Evolutionary conservation across 2,888 invertebrate genomes (phyloP).

Genomic region (Euzetes globulus): DNA sequence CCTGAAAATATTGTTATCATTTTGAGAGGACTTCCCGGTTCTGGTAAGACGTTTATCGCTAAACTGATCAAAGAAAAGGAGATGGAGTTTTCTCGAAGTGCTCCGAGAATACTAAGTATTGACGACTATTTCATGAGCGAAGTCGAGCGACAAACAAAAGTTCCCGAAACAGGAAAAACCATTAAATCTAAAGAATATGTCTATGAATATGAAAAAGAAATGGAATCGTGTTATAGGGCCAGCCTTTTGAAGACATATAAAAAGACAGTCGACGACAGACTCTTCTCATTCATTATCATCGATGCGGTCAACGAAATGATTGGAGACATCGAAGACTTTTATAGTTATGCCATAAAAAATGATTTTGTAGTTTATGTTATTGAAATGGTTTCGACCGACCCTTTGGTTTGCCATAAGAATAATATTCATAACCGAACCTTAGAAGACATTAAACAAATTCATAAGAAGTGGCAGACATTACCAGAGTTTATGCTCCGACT

Average conservation of each 20-base stretch:
- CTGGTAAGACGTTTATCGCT: slow-evolving; percentile 85
- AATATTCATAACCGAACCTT: slow-evolving; percentile 75
- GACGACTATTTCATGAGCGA: slow-evolving; percentile 89
- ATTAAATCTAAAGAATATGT: slow-evolving; percentile 59
- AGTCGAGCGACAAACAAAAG: slow-evolving; percentile 60
- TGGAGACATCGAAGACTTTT: slow-evolving; percentile 75
- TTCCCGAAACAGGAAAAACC: slow-evolving; percentile 64
- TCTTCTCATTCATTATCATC: slow-evolving; percentile 83
- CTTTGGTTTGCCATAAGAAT: slow-evolving; percentile 66
- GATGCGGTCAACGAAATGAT: slow-evolving; percentile 81
- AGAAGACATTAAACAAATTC: slow-evolving; percentile 63
- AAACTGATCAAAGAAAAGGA: slow-evolving; percentile 74
- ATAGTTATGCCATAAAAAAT: slow-evolving; percentile 72
- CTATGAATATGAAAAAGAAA: slow-evolving; percentile 77
- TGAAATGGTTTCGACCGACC: slow-evolving; percentile 71
- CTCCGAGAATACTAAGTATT: slow-evolving; percentile 83
- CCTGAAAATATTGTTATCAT: slow-evolving; percentile 75
- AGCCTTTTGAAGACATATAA: slow-evolving; percentile 81
- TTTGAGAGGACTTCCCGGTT: slow-evolving; percentile 83
- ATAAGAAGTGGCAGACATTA: slow-evolving; percentile 65
- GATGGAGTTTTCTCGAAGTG: slow-evolving; percentile 73
- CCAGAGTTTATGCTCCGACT: slow-evolving; percentile 72
- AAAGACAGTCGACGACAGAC: slow-evolving; percentile 79
- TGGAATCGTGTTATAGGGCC: slow-evolving; percentile 71
- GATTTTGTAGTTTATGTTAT: slow-evolving; percentile 85